A percentile compares a stretch with the other conserved stretches of the same genome.
Conservation (phyloP, 2,888 invertebrate genomes). For the Laspeyria flexula region DNA sequence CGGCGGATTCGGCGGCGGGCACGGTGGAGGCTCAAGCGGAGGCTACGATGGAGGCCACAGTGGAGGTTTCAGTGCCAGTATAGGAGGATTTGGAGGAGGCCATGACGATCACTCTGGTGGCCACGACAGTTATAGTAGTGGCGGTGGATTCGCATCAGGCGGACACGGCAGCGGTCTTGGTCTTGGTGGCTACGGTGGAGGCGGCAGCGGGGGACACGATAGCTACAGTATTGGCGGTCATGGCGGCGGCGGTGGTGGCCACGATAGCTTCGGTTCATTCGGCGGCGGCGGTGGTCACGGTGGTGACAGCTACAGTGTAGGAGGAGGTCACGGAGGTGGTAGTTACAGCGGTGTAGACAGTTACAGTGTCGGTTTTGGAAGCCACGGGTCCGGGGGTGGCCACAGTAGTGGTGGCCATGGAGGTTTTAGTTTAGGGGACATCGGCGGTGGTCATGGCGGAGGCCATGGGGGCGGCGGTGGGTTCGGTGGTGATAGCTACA, state of each 20-base stretch:
- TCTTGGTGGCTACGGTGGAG: slow-evolving; percentile 39
- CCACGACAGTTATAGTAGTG: slow-evolving; percentile 47
- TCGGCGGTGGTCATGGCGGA: slow-evolving; percentile 56
- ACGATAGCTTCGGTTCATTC: slow-evolving; percentile 15
- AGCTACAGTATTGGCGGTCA: slow-evolving; percentile 35
- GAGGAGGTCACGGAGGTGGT: slow-evolving; percentile 40
- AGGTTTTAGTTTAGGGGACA: slow-evolving; percentile 46
- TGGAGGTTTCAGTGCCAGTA: slow-evolving; percentile 9
- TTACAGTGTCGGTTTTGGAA: slow-evolving; percentile 38
- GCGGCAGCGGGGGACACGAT: slow-evolving; percentile 38
- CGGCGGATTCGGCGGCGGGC: slow-evolving; percentile 48
- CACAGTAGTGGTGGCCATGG: slow-evolving; percentile 52
- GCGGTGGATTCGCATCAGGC: slow-evolving; percentile 38
- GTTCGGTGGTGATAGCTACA: slow-evolving; percentile 74
- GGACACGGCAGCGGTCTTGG: slow-evolving; percentile 42
- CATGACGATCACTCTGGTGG: slow-evolving; percentile 38
- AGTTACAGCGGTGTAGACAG: slow-evolving; percentile 40
- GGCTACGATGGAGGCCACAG: slow-evolving; percentile 41
- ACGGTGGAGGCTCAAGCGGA: slow-evolving; percentile 46
- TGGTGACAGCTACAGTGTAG: slow-evolving; percentile 39
- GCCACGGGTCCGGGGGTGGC: slow-evolving; percentile 46
- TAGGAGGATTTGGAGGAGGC: slow-evolving; percentile 34
- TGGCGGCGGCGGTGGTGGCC: slow-evolving; percentile 39
- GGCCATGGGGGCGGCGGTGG: slow-evolving; percentile 54
- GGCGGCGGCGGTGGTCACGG: slow-evolving; percentile 41